Base-by-base conservation (phyloP, 2,797 vertebrate genomes). In the Huso huso region DNA sequence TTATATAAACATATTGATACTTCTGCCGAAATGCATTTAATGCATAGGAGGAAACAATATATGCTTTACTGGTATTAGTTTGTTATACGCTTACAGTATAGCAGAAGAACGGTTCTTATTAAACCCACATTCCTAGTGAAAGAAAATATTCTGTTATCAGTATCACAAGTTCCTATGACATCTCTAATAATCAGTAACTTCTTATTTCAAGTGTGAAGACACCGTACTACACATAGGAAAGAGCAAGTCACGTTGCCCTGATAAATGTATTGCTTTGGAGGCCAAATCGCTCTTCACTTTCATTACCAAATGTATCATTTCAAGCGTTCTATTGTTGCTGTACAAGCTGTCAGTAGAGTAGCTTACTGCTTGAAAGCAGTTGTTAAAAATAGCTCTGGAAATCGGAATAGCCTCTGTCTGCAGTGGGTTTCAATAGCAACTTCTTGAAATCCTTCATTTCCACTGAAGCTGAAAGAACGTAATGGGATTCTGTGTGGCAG, bases 371-470 rank as follows among this genome's bases (percentile, higher is more conserved):
- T 3, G 12, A 13, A 58, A 58, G 55, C 55, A 58, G 55, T 58
- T 58, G 55, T n/a, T 7, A n/a, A 58, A 58, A 11, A 58, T 58
- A 7, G 55, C 12, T 58, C 55, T 58, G 55, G 55, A 58, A 12
- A 58, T 58, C 55, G 7, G 55, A 58, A 11, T 58, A 11, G 15
- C 55, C 55, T n/a, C 55, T 12, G 55, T n/a, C 55, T 58, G 55
- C 55, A 11, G 55, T 58, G 55, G 55, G 12, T 13, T 58, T 58
- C 15, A 58, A 58, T 58, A 13, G 15, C 55, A 11, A 11, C 11
- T 11, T 58, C 55, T 58, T 58, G 55, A 58, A 58, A 58, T 58
- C 55, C 55, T 58, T 58, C 55, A 58, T 58, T 7, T 58, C 55
- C 10, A 58, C 55, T 58, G 55, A 58, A 4, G 55, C 6, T 58